Evolutionary conservation across 2,888 invertebrate species (phyloP).

Genomic region (Rhodophaea formosa): DNA sequence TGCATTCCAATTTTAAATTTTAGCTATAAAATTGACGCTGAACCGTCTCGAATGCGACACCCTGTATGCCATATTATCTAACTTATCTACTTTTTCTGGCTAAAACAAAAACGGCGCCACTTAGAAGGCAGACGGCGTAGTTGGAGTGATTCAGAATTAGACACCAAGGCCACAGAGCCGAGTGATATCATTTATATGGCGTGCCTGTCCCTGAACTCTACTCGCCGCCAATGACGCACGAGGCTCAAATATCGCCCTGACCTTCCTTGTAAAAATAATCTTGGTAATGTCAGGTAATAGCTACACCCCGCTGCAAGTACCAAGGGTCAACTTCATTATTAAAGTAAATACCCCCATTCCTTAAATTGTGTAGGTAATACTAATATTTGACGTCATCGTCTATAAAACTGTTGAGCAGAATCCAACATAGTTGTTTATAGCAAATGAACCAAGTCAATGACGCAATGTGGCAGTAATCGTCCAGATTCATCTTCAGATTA

Average conservation of each 20-base stretch:
- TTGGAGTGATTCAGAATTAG: slow-evolving; percentile 73
- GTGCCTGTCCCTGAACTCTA: slow-evolving; percentile 74
- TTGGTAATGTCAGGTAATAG: slow-evolving; percentile 51
- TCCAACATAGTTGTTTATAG: neutral
- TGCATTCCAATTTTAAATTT: too few relatives aligned
- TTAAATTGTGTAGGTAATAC: neutral
- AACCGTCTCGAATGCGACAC: too few relatives aligned
- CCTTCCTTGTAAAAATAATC: slow-evolving; percentile 68
- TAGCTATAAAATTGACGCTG: too few relatives aligned
- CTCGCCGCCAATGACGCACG: slow-evolving; percentile 69
- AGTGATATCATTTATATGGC: slow-evolving; percentile 77
- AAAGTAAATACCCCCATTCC: slow-evolving; percentile 15
- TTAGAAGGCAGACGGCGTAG: slow-evolving; percentile 73
- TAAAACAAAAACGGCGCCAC: slow-evolving; percentile 34
- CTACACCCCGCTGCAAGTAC: slow-evolving; percentile 35
- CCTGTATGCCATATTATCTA: too few relatives aligned
- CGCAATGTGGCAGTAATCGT: neutral
- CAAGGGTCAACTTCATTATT: slow-evolving; percentile 30
- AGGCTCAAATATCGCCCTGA: slow-evolving; percentile 71
- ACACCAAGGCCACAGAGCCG: slow-evolving; percentile 66
- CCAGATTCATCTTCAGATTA: slow-evolving; percentile 1
- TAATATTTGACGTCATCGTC: neutral
- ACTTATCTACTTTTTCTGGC: neutral
- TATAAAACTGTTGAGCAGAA: neutral
- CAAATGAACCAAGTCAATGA: neutral